Base-by-base conservation (phyloP, 2,888 invertebrate genomes). In the Erynnis tages region DNA sequence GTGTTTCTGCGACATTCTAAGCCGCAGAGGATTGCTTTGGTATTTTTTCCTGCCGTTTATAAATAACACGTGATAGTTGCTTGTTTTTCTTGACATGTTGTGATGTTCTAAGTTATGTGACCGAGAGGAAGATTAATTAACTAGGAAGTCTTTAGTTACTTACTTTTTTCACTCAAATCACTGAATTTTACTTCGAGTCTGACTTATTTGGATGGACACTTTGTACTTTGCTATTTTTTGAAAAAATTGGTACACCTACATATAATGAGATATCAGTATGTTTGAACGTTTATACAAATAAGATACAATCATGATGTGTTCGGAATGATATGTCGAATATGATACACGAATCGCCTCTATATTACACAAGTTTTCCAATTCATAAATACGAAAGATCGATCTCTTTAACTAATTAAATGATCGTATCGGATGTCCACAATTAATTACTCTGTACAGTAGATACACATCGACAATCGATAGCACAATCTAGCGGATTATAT, bases 401-500 rank as follows among this genome's bases (percentile, higher is more conserved):
- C 8, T 19, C 13, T 45, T 32, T 44, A 23, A 14, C 14, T 40
- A 14, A 10, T 23, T 14, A n/a, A 40, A 25, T 25, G 16, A 25
- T 14, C 23, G 16, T 25, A 16, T 35, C 34, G 11, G 25, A 5
- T 37, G 45, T 47, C 25, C 52, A 35, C 49, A 34, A 50, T n/a
- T n/a, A n/a, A n/a, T n/a, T n/a, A n/a, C 52, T 54, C 54, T 56
- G 53, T 50, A 59, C 59, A 64, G 57, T 64, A 19, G 8, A n/a
- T 21, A 14, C 25, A 14, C 13, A 13, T 11, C 6, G 35, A 46
- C 27, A 21, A n/a, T n/a, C n/a, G n/a, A n/a, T n/a, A n/a, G n/a
- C n/a, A n/a, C n/a, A n/a, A n/a, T n/a, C n/a, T n/a, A n/a, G n/a
- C n/a, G n/a, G n/a, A n/a, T n/a, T n/a, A n/a, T n/a, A n/a, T n/a